Evolutionary conservation across 2,797 vertebrate genomes (phyloP), one percentile per base, ranked within the genome.

Genomic region (Aldrovandia affinis): DNA sequence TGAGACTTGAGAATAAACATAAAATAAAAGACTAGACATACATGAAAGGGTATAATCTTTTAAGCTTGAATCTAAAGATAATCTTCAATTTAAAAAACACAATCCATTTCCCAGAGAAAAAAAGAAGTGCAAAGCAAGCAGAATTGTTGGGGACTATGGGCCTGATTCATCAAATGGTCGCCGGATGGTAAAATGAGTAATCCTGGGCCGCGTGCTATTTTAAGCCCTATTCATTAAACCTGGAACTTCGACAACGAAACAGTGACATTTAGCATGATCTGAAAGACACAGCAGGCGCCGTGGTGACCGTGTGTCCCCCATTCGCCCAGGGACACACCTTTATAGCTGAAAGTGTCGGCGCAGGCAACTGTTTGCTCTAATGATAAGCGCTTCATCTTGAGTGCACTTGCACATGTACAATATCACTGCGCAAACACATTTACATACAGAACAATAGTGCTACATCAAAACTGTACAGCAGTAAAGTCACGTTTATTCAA

Each of bases 11-110:
- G 89, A 91, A 92, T 92, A 89, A 85, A 89, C 89, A 91, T 93
- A 82, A 89, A 93, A 93, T 90, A 91, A 91, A 92, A 88, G 92
- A 91, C 91, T 88, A 93, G 93, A 94, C 89, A 91, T 89, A 92
- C 89, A 92, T 90, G 88, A 92, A 93, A 91, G 88, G 78, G 44
- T 88, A 92, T 93, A 93, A 94, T 93, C 93, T 94, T 91, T 92
- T 92, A 93, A 93, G 88, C 92, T 90, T 86, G 91, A 91, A 93
- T 93, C 92, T 94, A 91, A 93, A 95, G 90, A 88, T 93, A 94
- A 95, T 95, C 93, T 95, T 90, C 92, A 90, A 92, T 94, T 94
- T 93, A 94, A 80, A 92, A 91, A 92, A 94, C 90, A 93, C 90
- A 87, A 81, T 89, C 91, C 89, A 89, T 93, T 92, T 91, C 92